Conservation (phyloP, 2,113 vertebrate genomes). For the Callipepla californica region DNA sequence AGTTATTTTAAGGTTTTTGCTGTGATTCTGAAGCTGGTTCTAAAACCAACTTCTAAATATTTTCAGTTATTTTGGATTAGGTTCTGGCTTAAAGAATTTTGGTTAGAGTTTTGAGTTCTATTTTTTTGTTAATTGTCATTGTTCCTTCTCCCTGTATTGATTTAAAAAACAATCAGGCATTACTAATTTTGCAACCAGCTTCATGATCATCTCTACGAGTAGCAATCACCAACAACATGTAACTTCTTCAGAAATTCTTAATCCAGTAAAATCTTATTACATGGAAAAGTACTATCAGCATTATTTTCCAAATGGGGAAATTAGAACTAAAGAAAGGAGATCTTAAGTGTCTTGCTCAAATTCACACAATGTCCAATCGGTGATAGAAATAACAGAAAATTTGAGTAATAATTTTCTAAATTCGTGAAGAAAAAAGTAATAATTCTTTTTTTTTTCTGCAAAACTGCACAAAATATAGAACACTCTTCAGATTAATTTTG, state of each 20-base stretch:
- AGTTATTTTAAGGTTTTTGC: constrained; percentile 26
- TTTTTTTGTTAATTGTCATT: neutral
- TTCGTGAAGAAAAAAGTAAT: neutral
- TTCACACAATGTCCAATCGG: neutral
- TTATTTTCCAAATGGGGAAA: neutral
- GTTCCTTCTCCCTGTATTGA: neutral
- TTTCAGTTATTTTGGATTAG: neutral
- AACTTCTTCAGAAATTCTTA: neutral
- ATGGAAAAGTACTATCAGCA: neutral
- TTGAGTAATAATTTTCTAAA: neutral
- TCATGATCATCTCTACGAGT: neutral
- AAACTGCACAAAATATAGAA: neutral
- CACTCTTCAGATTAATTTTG: neutral
- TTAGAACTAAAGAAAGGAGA: neutral
- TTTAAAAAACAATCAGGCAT: neutral
- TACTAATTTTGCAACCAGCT: neutral
- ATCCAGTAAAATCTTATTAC: neutral
- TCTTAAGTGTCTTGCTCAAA: neutral
- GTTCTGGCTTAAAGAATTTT: neutral
- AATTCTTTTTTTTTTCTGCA: neutral
- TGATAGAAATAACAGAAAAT: neutral
- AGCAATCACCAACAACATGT: neutral
- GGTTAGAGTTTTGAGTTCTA: neutral
- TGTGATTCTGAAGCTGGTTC: constrained; percentile 11
- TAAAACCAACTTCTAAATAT: neutral